Base-by-base conservation (phyloP, 2,888 invertebrate species). In the Oligia latruncula region DNA sequence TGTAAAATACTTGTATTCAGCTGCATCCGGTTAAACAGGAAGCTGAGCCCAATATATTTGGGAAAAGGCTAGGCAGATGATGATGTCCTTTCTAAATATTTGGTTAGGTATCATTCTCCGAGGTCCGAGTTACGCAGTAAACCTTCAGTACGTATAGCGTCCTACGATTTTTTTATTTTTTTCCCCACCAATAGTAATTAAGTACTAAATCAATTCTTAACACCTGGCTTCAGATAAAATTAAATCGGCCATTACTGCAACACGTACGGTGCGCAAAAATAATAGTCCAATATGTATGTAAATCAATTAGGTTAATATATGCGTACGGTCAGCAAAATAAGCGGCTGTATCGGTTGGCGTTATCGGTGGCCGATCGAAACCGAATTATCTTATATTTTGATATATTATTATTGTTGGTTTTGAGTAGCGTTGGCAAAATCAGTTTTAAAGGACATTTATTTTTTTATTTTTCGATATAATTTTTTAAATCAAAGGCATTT, bases 301-400 rank as follows among this genome's bases (percentile, higher is more conserved):
- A 84, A 85, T 84, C 88, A 89, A 90, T 90, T 85, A 83, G 74
- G 85, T 90, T 88, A 83, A 87, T 87, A 80, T 85, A 85, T 86
- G 74, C 68, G 82, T 85, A 90, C 74, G 74, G 89, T 82, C 82
- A 60, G 80, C 84, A 75, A 74, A 76, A 80, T 76, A 79, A 73
- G 78, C 75, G 71, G 62, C 67, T 40, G 66, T 88, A 77, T 87
- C 81, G 65, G 52, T 64, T 74, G 29, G 17, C 65, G 74, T 74
- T 78, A 85, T 88, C 85, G 67, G 80, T 74, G 82, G 68, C 76
- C 73, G 77, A 85, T 84, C 74, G 23, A 35, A 74, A 6, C 35
- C 6, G 76, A 80, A 83, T 84, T 86, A 86, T 88, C 76, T 82
- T 71, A 55, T 74, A 82, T 82, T 86, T 85, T 86, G 87, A 90